Evolutionary conservation across 2,113 vertebrate species (phyloP).

Genomic region (Hiodon alosoides): DNA sequence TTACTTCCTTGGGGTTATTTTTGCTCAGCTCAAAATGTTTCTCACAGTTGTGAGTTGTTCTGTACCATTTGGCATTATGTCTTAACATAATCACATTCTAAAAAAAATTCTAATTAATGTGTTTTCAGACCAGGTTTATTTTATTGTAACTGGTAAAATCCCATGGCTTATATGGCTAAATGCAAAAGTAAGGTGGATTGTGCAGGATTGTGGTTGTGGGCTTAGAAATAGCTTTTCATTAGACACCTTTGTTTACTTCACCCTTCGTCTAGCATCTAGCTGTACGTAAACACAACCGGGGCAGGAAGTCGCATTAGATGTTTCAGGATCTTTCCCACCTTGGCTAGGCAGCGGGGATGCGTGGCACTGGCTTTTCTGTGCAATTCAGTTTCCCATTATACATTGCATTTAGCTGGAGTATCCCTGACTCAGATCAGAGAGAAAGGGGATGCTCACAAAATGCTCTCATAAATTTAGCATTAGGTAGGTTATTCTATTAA

Average conservation of each 20-base stretch:
- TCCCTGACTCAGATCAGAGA: too few relatives aligned
- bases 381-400: too few relatives aligned
- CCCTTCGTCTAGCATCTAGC: not conserved
- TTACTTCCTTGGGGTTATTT: too few relatives aligned
- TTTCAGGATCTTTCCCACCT: too few relatives aligned
- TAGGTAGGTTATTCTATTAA: too few relatives aligned
- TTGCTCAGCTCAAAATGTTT: too few relatives aligned
- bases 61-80: not conserved
- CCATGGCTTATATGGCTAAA: not conserved
- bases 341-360: too few relatives aligned
- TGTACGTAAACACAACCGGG: not conserved
- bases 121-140: not conserved
- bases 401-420: too few relatives aligned
- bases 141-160: not conserved
- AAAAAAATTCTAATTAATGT: too few relatives aligned
- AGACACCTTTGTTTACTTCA: slow-evolving; percentile 8
- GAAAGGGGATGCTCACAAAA: too few relatives aligned
- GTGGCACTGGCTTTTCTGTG: too few relatives aligned
- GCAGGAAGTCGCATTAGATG: not conserved
- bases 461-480: too few relatives aligned
- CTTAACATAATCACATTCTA: not conserved
- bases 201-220: not conserved
- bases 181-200: not conserved
- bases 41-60: not conserved
- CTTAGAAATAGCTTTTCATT: not conserved